These are phyloP conservation scores for Forbesichthys papilliferus DNA, from an alignment of 2,113 vertebrate species.

Conservation along the genomic window DNA sequence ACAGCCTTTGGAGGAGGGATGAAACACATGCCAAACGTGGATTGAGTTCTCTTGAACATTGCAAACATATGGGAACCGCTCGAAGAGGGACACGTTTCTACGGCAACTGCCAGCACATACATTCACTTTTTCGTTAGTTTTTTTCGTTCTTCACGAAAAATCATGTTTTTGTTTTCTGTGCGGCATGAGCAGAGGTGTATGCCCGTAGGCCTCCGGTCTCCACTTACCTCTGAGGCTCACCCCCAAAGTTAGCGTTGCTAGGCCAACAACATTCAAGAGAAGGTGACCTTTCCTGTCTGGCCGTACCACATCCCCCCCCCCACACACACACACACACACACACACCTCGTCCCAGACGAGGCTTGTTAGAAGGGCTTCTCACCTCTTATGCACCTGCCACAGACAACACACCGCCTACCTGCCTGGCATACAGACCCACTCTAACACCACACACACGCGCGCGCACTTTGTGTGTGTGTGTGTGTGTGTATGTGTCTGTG, in stretches of 20 bases:
- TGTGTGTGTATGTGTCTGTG: constrained; percentile 15
- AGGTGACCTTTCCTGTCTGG: constrained; percentile 61
- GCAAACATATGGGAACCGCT: too few relatives aligned
- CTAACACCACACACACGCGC: constrained; percentile 4
- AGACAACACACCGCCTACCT: neutral
- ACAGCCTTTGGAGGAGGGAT: too few relatives aligned
- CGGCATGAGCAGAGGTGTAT: too few relatives aligned
- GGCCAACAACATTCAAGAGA: constrained; percentile 36
- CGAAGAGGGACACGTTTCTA: too few relatives aligned
- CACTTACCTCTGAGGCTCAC: constrained; percentile 23
- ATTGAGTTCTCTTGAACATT: too few relatives aligned
- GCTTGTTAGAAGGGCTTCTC: constrained; percentile 45
- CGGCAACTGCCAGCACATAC: too few relatives aligned
- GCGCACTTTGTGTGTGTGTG: constrained; percentile 8
- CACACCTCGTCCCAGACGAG: constrained; percentile 1
- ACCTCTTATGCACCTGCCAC: constrained; percentile 54
- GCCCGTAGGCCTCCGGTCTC: neutral
- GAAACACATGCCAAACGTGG: too few relatives aligned
- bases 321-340: neutral
- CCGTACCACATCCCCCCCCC: neutral
- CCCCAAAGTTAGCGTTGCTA: constrained; percentile 7
- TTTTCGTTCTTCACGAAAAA: too few relatives aligned
- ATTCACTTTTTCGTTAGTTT: too few relatives aligned
- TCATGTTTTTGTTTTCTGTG: too few relatives aligned
- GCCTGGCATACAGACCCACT: constrained; percentile 48